Conservation (phyloP, 2,888 invertebrate species). For the Amphimallon solstitiale region DNA sequence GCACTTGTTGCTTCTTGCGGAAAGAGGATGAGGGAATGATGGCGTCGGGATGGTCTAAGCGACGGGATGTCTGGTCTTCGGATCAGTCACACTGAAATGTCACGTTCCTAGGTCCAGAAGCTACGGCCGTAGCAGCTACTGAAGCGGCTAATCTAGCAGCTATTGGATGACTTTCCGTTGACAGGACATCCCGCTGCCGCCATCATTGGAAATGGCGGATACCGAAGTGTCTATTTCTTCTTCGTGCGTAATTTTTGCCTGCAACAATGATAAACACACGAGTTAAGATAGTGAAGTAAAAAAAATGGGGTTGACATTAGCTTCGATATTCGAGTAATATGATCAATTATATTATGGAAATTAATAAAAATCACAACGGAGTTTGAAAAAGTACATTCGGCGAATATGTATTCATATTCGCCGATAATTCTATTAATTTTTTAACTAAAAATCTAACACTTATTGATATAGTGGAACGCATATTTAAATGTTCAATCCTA, state of each 20-base stretch:
- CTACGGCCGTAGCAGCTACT: slow-evolving; percentile 59
- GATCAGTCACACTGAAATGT: slow-evolving; percentile 63
- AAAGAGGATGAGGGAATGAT: slow-evolving; percentile 46
- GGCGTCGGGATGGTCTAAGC: slow-evolving; percentile 41
- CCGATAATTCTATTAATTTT: no score
- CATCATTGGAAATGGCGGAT: slow-evolving; percentile 64
- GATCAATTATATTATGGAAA: no score
- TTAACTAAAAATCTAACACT: no score
- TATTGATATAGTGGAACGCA: no score
- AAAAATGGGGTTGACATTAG: no score
- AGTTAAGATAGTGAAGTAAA: no score
- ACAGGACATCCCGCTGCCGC: slow-evolving; percentile 62
- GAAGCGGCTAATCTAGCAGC: slow-evolving; percentile 58
- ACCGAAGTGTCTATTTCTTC: slow-evolving; percentile 61
- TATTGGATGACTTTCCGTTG: slow-evolving; percentile 57
- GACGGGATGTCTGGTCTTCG: slow-evolving; percentile 60
- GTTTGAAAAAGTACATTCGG: no score
- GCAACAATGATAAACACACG: no score
- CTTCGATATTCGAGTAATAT: no score
- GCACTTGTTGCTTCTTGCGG: neutral
- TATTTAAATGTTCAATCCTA: no score
- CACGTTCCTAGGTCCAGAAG: slow-evolving; percentile 59
- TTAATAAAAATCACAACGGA: no score
- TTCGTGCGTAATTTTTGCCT: slow-evolving; percentile 62
- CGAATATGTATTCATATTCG: no score